Conservation (phyloP, 2,113 vertebrate genomes). For the Tricholaema leucomelas region DNA sequence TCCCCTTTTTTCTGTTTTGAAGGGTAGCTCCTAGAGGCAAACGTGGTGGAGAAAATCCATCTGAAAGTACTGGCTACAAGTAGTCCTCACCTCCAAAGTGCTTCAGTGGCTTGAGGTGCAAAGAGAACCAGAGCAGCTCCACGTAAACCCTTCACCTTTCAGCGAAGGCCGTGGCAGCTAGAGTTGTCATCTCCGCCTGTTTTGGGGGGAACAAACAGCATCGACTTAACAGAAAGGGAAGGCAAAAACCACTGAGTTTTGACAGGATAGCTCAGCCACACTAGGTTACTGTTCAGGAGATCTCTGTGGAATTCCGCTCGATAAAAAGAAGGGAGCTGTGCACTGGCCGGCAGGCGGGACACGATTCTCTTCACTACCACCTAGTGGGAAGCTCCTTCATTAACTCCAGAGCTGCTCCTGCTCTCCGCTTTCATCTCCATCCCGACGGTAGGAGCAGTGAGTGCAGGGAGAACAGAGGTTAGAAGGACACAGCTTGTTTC, state of each 20-base stretch:
- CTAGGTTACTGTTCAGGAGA: background rate
- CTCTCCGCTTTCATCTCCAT: background rate
- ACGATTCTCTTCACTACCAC: conserved; percentile 44
- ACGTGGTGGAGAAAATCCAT: background rate
- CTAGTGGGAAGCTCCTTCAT: conserved; percentile 40
- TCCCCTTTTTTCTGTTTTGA: background rate
- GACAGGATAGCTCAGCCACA: background rate
- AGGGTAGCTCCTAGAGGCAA: background rate
- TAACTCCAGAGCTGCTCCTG: background rate
- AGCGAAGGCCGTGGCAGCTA: background rate
- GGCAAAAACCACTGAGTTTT: background rate
- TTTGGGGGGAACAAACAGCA: background rate
- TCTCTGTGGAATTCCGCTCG: background rate
- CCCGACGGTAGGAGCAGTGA: background rate
- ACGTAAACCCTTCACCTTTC: background rate
- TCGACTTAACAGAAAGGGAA: background rate
- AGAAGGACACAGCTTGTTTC: background rate
- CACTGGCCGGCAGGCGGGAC: background rate
- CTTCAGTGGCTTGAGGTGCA: background rate
- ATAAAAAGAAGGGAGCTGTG: background rate
- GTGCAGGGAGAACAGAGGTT: background rate
- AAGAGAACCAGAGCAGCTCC: background rate
- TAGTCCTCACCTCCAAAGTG: background rate
- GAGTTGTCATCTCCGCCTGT: background rate
- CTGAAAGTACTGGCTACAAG: background rate